A percentile compares a stretch with the other conserved stretches of the same genome.
Conservation (phyloP, 2,113 vertebrate species). For the Coreoperca whiteheadi region DNA sequence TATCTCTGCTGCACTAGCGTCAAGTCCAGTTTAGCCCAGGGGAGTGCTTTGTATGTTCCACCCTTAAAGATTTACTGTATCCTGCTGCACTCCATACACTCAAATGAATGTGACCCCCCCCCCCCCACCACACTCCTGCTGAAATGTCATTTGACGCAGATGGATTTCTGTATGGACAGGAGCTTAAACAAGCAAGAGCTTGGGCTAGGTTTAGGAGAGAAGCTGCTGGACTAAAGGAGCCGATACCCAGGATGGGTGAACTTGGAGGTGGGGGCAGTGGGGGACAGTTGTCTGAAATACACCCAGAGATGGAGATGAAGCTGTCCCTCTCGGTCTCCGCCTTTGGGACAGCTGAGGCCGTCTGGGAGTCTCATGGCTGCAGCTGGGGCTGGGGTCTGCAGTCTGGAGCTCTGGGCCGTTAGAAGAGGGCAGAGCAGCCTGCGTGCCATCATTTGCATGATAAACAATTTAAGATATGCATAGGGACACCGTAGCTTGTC, state of each 20-base stretch:
- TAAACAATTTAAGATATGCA: slow-evolving; percentile 88
- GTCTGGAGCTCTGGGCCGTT: slow-evolving; percentile 78
- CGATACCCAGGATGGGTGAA: slow-evolving; percentile 44
- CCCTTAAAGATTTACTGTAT: slow-evolving; percentile 38
- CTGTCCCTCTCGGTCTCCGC: slow-evolving; percentile 48
- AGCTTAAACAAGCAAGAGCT: slow-evolving; percentile 28
- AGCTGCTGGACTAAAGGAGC: slow-evolving; percentile 32
- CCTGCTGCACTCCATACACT: slow-evolving; percentile 5
- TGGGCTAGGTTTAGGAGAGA: slow-evolving; percentile 33
- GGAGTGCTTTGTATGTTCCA: slow-evolving; percentile 45
- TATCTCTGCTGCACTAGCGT: slow-evolving; percentile 3
- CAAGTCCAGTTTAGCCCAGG: slow-evolving; percentile 39
- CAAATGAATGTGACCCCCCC: slow-evolving; percentile 33
- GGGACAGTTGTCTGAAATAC: slow-evolving; percentile 29
- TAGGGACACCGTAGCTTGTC: slow-evolving; percentile 79
- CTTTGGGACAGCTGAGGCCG: slow-evolving; percentile 77
- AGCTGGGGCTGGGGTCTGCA: slow-evolving; percentile 79
- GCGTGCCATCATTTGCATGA: slow-evolving; percentile 84
- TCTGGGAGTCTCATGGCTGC: slow-evolving; percentile 78
- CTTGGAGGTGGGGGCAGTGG: slow-evolving; percentile 17
- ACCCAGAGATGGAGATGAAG: slow-evolving; percentile 38
- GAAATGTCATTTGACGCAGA: slow-evolving; percentile 58
- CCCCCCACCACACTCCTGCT: slow-evolving; percentile 9
- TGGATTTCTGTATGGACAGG: slow-evolving; percentile 53
- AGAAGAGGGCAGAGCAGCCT: slow-evolving; percentile 75